Evolutionary conservation across 1,140 invertebrate genomes (phyloP).

Genomic region (Oppia nitens): DNA sequence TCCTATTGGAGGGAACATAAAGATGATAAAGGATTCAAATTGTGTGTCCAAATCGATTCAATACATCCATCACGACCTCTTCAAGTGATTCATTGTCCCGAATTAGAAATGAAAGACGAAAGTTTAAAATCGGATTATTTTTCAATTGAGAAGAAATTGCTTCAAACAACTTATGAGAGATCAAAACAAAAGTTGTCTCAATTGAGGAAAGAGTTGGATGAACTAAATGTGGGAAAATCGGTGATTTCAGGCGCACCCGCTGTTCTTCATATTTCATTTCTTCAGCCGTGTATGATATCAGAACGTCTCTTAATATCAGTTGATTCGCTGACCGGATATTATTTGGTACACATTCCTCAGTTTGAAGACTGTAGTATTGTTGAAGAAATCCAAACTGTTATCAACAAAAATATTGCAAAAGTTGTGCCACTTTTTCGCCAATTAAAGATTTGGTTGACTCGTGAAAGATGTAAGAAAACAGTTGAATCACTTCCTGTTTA

Average conservation of each 20-base stretch:
- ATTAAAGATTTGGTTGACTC: slow-evolving; percentile 65
- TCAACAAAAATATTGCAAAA: slow-evolving; percentile 56
- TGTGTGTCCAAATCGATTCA: slow-evolving; percentile 72
- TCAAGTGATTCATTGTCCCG: slow-evolving; percentile 68
- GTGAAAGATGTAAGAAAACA: slow-evolving; percentile 80
- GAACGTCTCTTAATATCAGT: slow-evolving; percentile 80
- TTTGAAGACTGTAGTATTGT: slow-evolving; percentile 49
- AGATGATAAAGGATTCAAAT: slow-evolving; percentile 44
- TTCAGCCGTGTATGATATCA: slow-evolving; percentile 69
- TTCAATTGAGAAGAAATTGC: slow-evolving; percentile 83
- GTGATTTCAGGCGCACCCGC: slow-evolving; percentile 61
- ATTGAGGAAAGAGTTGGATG: slow-evolving; percentile 55
- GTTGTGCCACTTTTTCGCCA: slow-evolving; percentile 26
- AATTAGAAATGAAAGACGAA: slow-evolving; percentile 48
- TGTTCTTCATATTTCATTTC: slow-evolving; percentile 67
- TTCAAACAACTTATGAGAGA: slow-evolving; percentile 89
- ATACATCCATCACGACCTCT: slow-evolving; percentile 60
- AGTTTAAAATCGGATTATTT: slow-evolving; percentile 54
- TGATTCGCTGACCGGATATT: slow-evolving; percentile 79
- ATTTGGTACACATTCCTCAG: slow-evolving; percentile 73
- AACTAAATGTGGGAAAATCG: slow-evolving; percentile 47
- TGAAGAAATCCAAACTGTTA: slow-evolving; percentile 56
- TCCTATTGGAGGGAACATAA: slow-evolving; percentile 69
- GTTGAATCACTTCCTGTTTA: slow-evolving; percentile 77
- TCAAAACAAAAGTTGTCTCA: slow-evolving; percentile 61